A percentile compares a stretch with the other conserved stretches of the same genome.
These are phyloP conservation scores for Liolophura sinensis DNA, from an alignment of 1,140 invertebrate species.

Conservation along the genomic window DNA sequence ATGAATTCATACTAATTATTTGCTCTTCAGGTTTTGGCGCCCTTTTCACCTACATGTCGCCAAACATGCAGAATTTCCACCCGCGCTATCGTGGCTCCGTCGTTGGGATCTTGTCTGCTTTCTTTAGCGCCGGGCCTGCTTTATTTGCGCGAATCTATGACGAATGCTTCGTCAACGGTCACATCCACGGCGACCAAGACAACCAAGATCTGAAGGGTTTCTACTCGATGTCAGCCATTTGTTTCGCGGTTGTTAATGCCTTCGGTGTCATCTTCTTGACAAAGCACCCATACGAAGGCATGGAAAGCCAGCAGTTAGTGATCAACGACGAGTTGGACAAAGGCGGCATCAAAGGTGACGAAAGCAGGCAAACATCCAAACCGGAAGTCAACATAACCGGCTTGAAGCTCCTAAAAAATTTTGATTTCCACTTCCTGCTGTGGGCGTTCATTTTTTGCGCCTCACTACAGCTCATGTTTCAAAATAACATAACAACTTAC, in stretches of 20 bases:
- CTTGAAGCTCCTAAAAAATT: constrained; percentile 23
- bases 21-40: constrained; percentile 35
- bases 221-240: constrained; percentile 36
- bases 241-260: constrained; percentile 27
- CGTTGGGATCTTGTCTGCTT: constrained; percentile 38
- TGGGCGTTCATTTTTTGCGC: constrained; percentile 44
- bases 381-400: constrained; percentile 27
- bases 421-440: constrained; percentile 41
- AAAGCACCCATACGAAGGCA: constrained; percentile 16
- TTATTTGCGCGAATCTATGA: constrained; percentile 38
- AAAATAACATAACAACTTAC: constrained; percentile 42
- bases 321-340: background rate
- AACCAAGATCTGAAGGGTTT: constrained; percentile 43
- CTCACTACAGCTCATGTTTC: constrained; percentile 41
- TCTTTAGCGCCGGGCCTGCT: constrained; percentile 41
- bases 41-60: constrained; percentile 45
- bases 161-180: constrained; percentile 27
- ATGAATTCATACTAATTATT: no score
- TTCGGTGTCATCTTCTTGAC: constrained; percentile 30
- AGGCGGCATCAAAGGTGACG: constrained; percentile 1
- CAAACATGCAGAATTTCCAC: constrained; percentile 37
- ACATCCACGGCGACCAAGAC: constrained; percentile 32
- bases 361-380: background rate
- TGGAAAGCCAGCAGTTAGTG: constrained; percentile 5
- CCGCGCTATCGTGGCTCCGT: constrained; percentile 40